Evolutionary conservation across 2,113 vertebrate genomes (phyloP).

Genomic region (Chloropsis hardwickii): DNA sequence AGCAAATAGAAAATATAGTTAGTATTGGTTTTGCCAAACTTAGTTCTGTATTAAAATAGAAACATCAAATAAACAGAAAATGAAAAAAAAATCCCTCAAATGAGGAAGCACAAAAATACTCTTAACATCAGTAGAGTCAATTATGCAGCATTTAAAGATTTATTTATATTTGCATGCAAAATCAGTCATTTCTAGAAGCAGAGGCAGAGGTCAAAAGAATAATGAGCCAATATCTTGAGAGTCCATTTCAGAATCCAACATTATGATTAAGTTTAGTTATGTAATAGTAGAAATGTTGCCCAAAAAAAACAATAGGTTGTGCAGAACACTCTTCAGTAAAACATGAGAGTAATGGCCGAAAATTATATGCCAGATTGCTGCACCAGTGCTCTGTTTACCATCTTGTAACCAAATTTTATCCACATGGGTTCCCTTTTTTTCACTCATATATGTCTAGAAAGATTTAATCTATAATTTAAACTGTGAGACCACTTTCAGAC

Average conservation of each 20-base stretch:
- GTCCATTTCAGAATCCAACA: not conserved
- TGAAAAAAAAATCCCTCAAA: not conserved
- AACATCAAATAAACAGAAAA: not conserved
- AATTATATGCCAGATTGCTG: not conserved
- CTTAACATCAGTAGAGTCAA: not conserved
- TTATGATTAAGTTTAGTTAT: not conserved
- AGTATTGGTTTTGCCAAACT: constrained; percentile 47
- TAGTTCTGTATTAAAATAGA: not conserved
- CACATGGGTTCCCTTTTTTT: not conserved
- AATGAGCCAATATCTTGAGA: not conserved
- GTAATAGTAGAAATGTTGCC: not conserved
- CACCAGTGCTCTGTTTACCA: not conserved
- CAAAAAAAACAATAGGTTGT: not conserved
- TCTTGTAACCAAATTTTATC: not conserved
- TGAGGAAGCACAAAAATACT: not conserved
- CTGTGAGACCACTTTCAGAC: not conserved
- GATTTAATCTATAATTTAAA: not conserved
- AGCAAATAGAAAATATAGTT: constrained; percentile 73
- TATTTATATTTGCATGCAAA: not conserved
- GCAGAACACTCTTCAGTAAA: not conserved
- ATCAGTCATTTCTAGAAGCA: not conserved
- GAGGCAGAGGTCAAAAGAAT: not conserved
- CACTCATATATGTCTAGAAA: not conserved
- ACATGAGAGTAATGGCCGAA: not conserved
- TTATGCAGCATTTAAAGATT: not conserved